Evolutionary conservation across 2,888 invertebrate genomes (phyloP).

Genomic region (Acanthosepion esculentum): DNA sequence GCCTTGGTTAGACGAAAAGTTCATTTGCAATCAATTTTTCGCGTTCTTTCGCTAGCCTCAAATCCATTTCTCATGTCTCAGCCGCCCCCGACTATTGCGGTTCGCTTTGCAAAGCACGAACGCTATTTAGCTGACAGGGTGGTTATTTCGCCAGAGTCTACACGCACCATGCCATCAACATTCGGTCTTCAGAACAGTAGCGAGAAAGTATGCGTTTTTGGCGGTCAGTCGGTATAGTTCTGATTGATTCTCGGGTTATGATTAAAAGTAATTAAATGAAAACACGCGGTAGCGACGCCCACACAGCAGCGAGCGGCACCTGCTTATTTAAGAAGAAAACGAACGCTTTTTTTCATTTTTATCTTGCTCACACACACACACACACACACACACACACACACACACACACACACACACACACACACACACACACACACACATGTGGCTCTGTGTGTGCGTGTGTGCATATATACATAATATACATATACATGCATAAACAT

Average conservation of each 20-base stretch:
- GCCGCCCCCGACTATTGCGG: neutral
- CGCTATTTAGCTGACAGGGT: neutral
- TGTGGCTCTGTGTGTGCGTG: neutral
- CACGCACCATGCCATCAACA: neutral
- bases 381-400: neutral
- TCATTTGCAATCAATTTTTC: neutral
- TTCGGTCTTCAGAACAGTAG: neutral
- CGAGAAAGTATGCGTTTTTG: neutral
- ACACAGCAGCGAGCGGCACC: neutral
- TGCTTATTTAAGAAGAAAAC: neutral
- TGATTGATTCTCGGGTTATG: conserved; percentile 4
- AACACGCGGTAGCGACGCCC: neutral
- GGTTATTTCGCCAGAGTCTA: neutral
- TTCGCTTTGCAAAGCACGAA: conserved; percentile 18
- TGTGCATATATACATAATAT: too few relatives aligned
- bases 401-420: neutral
- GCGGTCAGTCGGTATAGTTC: neutral
- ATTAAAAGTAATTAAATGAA: conserved; percentile 33
- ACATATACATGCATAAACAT: too few relatives aligned
- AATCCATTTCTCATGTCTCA: neutral
- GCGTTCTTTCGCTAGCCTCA: neutral
- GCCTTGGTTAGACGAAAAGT: neutral
- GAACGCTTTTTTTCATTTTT: neutral
- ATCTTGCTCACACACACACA: neutral
- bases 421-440: neutral